Conservation (phyloP, 2,113 vertebrate genomes). For the Amazona vittata region DNA sequence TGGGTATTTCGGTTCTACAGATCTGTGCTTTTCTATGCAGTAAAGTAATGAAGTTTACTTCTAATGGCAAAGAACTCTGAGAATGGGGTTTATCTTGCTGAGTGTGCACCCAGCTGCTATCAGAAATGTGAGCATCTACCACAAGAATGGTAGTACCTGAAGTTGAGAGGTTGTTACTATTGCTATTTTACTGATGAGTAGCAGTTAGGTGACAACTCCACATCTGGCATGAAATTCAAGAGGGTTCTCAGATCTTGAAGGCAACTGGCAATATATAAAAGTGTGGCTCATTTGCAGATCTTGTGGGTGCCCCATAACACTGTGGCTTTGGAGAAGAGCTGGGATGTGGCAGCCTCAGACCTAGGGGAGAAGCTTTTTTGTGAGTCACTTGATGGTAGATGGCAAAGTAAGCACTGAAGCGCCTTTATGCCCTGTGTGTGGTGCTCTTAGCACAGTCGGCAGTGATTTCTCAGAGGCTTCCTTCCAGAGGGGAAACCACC, state of each 20-base stretch:
- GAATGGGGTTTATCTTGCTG: background rate
- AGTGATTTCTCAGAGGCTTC: background rate
- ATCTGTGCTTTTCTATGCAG: background rate
- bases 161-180: background rate
- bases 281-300: background rate
- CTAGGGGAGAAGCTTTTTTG: background rate
- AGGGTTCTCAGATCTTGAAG: background rate
- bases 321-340: background rate
- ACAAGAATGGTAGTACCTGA: background rate
- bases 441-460: accelerated
- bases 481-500: background rate
- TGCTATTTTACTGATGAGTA: background rate
- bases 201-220: background rate
- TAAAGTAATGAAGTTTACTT: background rate
- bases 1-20: background rate
- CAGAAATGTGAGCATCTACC: background rate
- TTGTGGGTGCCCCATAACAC: background rate
- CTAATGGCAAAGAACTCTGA: background rate
- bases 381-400: background rate
- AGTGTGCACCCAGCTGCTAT: background rate
- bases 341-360: background rate
- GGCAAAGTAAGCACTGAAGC: background rate
- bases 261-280: background rate
- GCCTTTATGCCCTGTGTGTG: accelerated
- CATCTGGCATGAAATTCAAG: background rate